Evolutionary conservation across 2,888 invertebrate genomes (phyloP).

Genomic region (Ferrisia virgata): DNA sequence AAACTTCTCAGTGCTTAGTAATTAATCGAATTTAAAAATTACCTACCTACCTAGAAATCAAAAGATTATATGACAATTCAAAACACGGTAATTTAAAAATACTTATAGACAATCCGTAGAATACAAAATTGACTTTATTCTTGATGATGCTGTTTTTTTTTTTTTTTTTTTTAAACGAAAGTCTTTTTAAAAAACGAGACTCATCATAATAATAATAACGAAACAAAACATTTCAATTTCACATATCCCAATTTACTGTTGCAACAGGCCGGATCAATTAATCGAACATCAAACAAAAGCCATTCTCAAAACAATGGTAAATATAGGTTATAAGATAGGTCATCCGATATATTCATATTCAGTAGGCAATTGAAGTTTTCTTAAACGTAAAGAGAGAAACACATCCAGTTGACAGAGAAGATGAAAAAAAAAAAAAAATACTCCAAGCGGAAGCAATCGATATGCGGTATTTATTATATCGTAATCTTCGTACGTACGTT

Average conservation of each 20-base stretch:
- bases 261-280: background rate
- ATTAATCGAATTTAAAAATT: too few relatives aligned
- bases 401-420: background rate
- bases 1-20: too few relatives aligned
- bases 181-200: background rate
- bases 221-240: constrained; percentile 14
- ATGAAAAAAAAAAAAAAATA: background rate
- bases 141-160: background rate
- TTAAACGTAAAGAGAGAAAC: background rate
- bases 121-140: background rate
- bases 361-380: background rate
- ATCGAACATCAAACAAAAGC: background rate
- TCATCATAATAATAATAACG: background rate
- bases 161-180: background rate
- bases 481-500: background rate
- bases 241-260: background rate
- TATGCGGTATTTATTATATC: background rate
- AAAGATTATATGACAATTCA: too few relatives aligned
- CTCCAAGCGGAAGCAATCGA: background rate
- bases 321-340: background rate
- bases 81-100: too few relatives aligned
- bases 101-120: too few relatives aligned
- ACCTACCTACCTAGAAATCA: too few relatives aligned
- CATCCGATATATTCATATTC: background rate
- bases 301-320: background rate